phyloP scores from a whole-genome alignment of 2,113 vertebrate species.

The Axis porcinus region DNA sequence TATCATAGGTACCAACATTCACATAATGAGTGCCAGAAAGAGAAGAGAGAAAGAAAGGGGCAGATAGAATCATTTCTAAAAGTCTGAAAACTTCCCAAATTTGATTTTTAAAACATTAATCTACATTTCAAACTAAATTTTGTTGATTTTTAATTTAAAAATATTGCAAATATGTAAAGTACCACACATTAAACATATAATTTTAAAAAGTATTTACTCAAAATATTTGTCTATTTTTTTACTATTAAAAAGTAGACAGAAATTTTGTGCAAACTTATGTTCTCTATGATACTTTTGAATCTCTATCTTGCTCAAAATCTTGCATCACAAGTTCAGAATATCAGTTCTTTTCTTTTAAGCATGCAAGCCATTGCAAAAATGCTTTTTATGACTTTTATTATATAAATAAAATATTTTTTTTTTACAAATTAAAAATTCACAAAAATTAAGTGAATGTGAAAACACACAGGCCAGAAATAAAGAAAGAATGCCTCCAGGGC shows the following conservation, averaged over 20 bases:
- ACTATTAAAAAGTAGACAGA: background rate
- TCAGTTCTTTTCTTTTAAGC: background rate
- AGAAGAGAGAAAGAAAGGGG: background rate
- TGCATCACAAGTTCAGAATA: background rate
- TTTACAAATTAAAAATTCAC: background rate
- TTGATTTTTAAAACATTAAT: background rate
- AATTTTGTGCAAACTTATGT: background rate
- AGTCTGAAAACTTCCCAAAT: background rate
- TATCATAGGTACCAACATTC: background rate
- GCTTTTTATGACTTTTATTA: background rate
- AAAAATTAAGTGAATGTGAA: background rate
- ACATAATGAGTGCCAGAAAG: background rate
- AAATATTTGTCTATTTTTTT: background rate
- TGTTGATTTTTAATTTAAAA: background rate
- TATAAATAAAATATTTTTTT: background rate
- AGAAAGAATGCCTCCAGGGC: background rate
- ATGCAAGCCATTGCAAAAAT: background rate
- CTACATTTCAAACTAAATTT: background rate
- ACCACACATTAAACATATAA: background rate
- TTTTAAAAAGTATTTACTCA: background rate
- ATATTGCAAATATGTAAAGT: background rate
- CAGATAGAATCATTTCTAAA: background rate
- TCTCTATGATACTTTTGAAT: background rate
- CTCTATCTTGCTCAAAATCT: background rate
- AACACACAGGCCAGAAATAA: background rate